phyloP scores from a whole-genome alignment of 2,888 invertebrate species.

The Tuta absoluta region DNA sequence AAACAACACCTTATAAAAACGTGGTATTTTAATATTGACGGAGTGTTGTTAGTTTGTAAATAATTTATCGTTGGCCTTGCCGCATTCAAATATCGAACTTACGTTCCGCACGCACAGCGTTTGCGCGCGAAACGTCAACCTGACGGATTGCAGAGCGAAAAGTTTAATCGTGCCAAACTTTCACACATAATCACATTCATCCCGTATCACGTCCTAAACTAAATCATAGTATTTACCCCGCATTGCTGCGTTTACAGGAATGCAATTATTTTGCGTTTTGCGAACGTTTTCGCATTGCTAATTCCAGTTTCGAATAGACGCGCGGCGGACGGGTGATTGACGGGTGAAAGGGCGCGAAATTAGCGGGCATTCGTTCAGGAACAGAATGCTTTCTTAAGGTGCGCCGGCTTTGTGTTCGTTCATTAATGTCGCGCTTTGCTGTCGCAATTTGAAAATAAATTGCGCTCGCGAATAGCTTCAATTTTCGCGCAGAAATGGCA shows the following conservation, averaged over 20 bases:
- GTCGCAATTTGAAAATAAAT: conserved; percentile 36
- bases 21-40: neutral
- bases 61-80: neutral
- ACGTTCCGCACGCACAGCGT: conserved; percentile 39
- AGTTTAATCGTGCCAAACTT: conserved; percentile 54
- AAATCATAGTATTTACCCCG: conserved; percentile 62
- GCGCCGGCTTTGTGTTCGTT: conserved; percentile 45
- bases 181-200: conserved; percentile 52
- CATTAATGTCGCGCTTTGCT: conserved; percentile 50
- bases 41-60: neutral
- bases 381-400: conserved; percentile 41
- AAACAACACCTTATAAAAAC: conserved; percentile 6
- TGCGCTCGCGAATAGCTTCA: conserved; percentile 28
- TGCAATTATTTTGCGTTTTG: conserved; percentile 54
- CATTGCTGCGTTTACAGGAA: conserved; percentile 40
- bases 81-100: conserved; percentile 24
- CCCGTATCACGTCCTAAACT: conserved; percentile 46
- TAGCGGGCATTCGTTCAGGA: conserved; percentile 55
- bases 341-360: conserved; percentile 78
- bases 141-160: conserved; percentile 70
- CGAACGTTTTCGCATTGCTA: conserved; percentile 55
- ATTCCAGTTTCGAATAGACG: conserved; percentile 53
- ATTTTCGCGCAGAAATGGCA: conserved; percentile 45
- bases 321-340: conserved; percentile 70
- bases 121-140: no score